Evolutionary conservation across 2,888 invertebrate genomes (phyloP).

Genomic region (Nasonovia ribisnigri): DNA sequence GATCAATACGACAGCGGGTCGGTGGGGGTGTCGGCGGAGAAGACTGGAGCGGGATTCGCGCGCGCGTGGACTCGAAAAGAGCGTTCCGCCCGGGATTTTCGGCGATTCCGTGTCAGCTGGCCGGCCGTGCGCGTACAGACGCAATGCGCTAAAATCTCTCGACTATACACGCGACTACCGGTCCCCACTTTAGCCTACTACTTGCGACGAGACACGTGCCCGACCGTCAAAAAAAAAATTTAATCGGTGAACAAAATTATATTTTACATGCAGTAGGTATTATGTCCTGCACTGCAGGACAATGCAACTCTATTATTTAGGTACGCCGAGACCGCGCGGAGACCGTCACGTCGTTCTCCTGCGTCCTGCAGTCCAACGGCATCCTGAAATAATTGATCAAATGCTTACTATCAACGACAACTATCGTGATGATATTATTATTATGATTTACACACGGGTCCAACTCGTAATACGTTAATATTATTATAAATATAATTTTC

Average conservation of each 20-base stretch:
- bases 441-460: not conserved
- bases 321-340: too few relatives aligned
- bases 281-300: too few relatives aligned
- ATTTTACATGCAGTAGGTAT: too few relatives aligned
- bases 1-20: constrained; percentile 61
- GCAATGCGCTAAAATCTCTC: constrained; percentile 49
- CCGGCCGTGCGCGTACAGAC: not conserved
- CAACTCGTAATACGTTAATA: not conserved
- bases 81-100: constrained; percentile 16
- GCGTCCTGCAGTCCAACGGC: too few relatives aligned
- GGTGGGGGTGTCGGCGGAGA: not conserved
- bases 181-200: not conserved
- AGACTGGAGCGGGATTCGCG: not conserved
- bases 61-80: constrained; percentile 33
- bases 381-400: not conserved
- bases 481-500: not conserved
- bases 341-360: too few relatives aligned
- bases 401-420: too few relatives aligned
- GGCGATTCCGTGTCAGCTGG: constrained; percentile 20
- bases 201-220: not conserved
- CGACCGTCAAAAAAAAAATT: not conserved
- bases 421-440: not conserved
- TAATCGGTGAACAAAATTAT: not conserved
- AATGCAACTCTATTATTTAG: too few relatives aligned
- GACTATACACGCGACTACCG: not conserved